Evolutionary conservation across 2,888 invertebrate species (phyloP).

Genomic region (Oscheius sp.): DNA sequence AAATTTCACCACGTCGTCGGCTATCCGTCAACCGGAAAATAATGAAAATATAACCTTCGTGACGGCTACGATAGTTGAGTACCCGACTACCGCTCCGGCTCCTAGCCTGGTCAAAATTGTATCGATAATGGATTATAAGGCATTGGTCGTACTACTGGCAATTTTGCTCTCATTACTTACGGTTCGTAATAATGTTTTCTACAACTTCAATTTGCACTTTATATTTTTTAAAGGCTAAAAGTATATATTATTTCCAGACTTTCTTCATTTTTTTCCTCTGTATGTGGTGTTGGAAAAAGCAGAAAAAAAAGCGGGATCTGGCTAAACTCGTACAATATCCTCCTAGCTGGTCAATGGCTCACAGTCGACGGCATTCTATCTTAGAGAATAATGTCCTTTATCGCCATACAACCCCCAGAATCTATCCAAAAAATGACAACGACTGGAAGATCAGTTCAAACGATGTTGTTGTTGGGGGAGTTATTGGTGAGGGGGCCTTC

Average conservation of each 20-base stretch:
- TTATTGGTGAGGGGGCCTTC: constrained; percentile 80
- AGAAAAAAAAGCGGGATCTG: constrained; percentile 12
- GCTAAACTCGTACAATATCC: constrained; percentile 32
- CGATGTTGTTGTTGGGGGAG: constrained; percentile 55
- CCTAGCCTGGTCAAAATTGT: neutral
- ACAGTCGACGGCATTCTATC: constrained; percentile 49
- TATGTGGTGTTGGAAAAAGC: constrained; percentile 14
- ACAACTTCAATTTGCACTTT: too few relatives aligned
- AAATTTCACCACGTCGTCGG: constrained; percentile 35
- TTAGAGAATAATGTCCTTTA: constrained; percentile 64
- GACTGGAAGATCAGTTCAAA: constrained; percentile 53
- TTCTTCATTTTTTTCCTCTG: constrained; percentile 37
- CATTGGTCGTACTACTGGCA: neutral
- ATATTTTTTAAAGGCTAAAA: too few relatives aligned
- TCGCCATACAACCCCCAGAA: constrained; percentile 38
- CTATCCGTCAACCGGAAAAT: neutral
- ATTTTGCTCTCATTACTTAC: constrained; percentile 33
- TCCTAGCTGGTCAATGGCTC: constrained; percentile 24
- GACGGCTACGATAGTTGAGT: constrained; percentile 29
- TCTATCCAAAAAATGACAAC: constrained; percentile 37
- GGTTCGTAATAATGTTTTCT: too few relatives aligned
- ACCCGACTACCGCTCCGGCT: neutral
- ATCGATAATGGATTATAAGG: neutral
- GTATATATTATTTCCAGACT: too few relatives aligned
- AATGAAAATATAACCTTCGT: constrained; percentile 27